phyloP scores from a whole-genome alignment of 2,888 invertebrate species.

The Acrocera orbiculus region DNA sequence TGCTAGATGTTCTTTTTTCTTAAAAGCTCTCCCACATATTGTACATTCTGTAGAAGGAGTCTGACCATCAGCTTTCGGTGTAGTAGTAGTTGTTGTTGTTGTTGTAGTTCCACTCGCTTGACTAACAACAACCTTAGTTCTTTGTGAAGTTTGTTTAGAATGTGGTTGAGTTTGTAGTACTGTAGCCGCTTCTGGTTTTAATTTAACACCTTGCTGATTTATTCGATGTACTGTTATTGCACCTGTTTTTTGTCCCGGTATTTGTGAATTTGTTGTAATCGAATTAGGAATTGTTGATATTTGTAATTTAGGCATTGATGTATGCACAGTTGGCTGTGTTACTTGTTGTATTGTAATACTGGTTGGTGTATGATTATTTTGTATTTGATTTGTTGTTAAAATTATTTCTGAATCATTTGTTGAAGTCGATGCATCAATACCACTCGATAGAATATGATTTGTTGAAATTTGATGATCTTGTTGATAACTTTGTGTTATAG shows the following conservation, averaged over 20 bases:
- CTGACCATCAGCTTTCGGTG: not conserved
- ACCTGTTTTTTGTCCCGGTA: constrained; percentile 2
- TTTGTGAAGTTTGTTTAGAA: constrained; percentile 22
- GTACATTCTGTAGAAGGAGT: constrained; percentile 31
- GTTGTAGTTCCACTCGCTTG: not conserved
- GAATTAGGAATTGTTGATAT: constrained; percentile 12
- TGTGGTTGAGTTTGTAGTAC: constrained; percentile 19
- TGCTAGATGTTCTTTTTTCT: constrained; percentile 48
- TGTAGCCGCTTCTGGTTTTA: constrained; percentile 17
- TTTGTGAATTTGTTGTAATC: constrained; percentile 5
- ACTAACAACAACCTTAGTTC: constrained; percentile 9
- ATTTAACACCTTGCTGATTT: constrained; percentile 8
- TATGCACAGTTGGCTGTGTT: not conserved
- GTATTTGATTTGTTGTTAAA: constrained; percentile 14
- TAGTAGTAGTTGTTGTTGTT: not conserved
- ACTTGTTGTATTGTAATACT: constrained; percentile 14
- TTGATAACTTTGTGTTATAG: constrained; percentile 8
- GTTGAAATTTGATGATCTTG: constrained; percentile 6
- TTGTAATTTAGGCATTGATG: constrained; percentile 9
- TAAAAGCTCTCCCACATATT: constrained; percentile 44
- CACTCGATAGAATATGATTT: constrained; percentile 5
- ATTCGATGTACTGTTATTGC: constrained; percentile 12
- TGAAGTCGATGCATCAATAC: constrained; percentile 18
- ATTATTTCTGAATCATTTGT: constrained; percentile 16
- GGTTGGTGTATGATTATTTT: too few species aligned